phyloP scores from a whole-genome alignment of 2,888 invertebrate genomes.

The Matsumyia berberina region DNA sequence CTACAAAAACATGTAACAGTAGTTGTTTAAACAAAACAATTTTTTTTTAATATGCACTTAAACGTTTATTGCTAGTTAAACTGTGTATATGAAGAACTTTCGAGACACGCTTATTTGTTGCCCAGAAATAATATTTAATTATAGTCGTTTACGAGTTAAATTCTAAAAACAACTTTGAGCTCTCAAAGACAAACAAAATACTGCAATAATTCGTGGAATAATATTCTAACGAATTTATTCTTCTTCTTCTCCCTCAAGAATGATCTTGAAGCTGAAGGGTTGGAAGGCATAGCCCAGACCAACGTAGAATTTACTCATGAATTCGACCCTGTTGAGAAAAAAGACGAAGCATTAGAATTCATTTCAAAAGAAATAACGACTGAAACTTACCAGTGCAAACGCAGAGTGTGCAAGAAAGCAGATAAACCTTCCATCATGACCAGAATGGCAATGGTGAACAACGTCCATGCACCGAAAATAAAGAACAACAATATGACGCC shows the following conservation, averaged over 20 bases:
- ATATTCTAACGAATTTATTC: constrained; percentile 65
- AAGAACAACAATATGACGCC: constrained; percentile 91
- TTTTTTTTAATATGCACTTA: constrained; percentile 13
- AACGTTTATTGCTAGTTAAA: constrained; percentile 49
- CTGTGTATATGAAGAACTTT: constrained; percentile 1
- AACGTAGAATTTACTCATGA: constrained; percentile 97
- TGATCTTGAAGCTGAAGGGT: constrained; percentile 93
- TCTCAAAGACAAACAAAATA: constrained; percentile 10
- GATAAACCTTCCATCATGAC: constrained; percentile 99
- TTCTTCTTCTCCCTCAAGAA: constrained; percentile 87
- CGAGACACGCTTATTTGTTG: not conserved
- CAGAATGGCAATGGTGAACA: constrained; percentile 96
- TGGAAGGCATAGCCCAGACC: constrained; percentile 93
- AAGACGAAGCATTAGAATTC: constrained; percentile 4
- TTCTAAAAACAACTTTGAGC: not conserved
- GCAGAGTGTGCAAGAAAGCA: constrained; percentile 98
- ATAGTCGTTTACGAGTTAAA: too few species aligned
- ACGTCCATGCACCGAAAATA: constrained; percentile 95
- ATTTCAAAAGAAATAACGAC: not conserved
- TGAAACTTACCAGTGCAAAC: constrained; percentile 94
- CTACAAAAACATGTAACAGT: too few species aligned
- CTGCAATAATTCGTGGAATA: constrained; percentile 24
- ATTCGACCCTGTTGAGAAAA: constrained; percentile 91
- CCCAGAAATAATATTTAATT: too few species aligned
- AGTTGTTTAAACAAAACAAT: too few species aligned